A percentile compares a stretch with the other conserved stretches of the same genome.
These are phyloP conservation scores for Phasianus colchicus DNA, from an alignment of 2,113 vertebrate species.

Conservation along the genomic window DNA sequence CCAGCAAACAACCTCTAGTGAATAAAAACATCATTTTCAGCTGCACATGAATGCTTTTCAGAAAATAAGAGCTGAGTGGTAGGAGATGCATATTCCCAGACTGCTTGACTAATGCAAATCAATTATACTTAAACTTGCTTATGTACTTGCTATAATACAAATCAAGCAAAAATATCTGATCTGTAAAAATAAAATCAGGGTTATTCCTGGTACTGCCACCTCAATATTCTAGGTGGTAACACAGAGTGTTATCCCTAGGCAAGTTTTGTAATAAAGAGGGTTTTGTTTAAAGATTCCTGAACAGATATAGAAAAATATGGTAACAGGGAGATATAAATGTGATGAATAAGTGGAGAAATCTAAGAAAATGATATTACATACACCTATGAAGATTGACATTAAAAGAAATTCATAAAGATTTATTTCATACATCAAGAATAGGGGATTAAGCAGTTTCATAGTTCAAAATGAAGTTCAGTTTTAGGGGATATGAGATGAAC, in stretches of 20 bases:
- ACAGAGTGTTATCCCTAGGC: neutral
- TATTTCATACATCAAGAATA: neutral
- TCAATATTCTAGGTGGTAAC: neutral
- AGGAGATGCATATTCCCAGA: neutral
- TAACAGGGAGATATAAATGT: neutral
- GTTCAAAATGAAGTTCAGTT: neutral
- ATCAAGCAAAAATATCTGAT: neutral
- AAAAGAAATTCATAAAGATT: neutral
- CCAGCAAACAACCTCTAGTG: neutral
- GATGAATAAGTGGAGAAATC: neutral
- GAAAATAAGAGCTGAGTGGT: neutral
- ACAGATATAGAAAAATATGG: neutral
- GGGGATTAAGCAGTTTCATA: neutral
- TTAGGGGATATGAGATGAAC: neutral
- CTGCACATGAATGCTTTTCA: neutral
- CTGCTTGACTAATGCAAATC: neutral
- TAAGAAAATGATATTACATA: neutral
- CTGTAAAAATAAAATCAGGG: neutral
- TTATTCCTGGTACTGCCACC: neutral
- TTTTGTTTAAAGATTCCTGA: neutral
- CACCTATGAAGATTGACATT: neutral
- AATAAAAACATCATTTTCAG: neutral
- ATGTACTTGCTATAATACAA: neutral
- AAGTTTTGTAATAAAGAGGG: neutral
- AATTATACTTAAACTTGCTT: neutral